A percentile compares a stretch with the other conserved stretches of the same genome.
phyloP scores from a whole-genome alignment of 2,113 vertebrate species.

The Xiphophorus maculatus region DNA sequence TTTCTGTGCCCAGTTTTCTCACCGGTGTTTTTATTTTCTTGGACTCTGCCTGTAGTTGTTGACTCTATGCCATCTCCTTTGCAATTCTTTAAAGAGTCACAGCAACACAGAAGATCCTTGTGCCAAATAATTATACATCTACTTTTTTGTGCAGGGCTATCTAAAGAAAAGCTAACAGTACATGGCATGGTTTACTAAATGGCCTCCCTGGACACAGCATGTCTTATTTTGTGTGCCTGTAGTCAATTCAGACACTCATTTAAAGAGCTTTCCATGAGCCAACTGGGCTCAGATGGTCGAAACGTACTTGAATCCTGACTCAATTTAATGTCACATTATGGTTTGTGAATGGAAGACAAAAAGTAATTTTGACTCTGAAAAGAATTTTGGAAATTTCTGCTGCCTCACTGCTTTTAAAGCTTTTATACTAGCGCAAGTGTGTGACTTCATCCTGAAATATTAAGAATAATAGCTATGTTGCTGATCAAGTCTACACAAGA shows the following conservation, averaged over 20 bases:
- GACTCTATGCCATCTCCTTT: neutral
- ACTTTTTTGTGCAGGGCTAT: constrained; percentile 2
- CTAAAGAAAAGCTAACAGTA: constrained; percentile 5
- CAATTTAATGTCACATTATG: constrained; percentile 3
- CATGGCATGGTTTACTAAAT: neutral
- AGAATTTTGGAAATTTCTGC: neutral
- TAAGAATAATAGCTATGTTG: neutral
- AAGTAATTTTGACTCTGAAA: neutral
- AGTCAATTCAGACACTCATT: neutral
- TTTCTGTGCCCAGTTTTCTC: neutral
- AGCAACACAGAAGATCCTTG: neutral
- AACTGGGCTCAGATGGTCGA: neutral
- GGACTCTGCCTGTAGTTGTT: neutral
- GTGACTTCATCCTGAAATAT: neutral
- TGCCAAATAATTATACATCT: neutral
- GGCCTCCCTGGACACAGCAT: neutral
- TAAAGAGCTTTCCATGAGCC: neutral
- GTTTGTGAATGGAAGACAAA: neutral
- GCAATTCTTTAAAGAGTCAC: neutral
- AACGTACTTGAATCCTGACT: neutral
- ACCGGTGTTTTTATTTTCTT: constrained; percentile 1
- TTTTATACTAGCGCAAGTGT: neutral
- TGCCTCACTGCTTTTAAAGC: neutral
- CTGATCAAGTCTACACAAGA: neutral
- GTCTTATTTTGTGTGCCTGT: neutral